Conservation (phyloP, 1,140 invertebrate species). For the Aphidius ervi region DNA sequence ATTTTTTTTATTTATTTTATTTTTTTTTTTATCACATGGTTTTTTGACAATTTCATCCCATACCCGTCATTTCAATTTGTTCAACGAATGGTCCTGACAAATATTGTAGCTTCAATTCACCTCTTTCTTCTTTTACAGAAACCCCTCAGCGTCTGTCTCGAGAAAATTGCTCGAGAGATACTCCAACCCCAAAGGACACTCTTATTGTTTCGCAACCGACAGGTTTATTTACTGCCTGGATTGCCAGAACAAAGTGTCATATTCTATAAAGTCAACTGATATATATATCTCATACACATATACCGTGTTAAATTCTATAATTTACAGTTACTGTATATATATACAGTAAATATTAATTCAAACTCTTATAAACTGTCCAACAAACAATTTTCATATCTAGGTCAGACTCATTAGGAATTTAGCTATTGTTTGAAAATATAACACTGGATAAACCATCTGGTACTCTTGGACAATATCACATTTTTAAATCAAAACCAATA, state of each 20-base stretch:
- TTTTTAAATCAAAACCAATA: slow-evolving; percentile 4
- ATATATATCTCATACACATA: neutral
- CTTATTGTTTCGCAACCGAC: slow-evolving; percentile 42
- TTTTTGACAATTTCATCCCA: slow-evolving; percentile 33
- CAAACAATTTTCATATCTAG: slow-evolving; percentile 16
- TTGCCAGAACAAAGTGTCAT: slow-evolving; percentile 13
- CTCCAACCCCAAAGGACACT: slow-evolving; percentile 31
- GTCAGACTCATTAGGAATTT: slow-evolving; percentile 35
- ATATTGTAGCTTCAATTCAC: slow-evolving; percentile 32
- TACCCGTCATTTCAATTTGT: slow-evolving; percentile 41
- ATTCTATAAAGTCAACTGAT: too few relatives aligned
- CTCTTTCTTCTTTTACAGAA: slow-evolving; percentile 9
- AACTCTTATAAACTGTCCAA: too few relatives aligned
- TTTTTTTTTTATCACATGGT: neutral
- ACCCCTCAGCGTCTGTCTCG: slow-evolving; percentile 20
- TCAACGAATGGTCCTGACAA: slow-evolving; percentile 34
- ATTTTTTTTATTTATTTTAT: neutral
- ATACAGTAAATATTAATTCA: neutral
- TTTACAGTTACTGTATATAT: too few relatives aligned
- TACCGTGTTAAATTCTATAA: neutral
- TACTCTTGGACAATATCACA: slow-evolving; percentile 18
- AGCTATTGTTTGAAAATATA: slow-evolving; percentile 19
- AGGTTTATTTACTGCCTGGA: slow-evolving; percentile 42
- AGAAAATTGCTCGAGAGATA: slow-evolving; percentile 37
- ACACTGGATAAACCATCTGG: slow-evolving; percentile 17